Conservation (phyloP, 2,888 invertebrate species). For the Pterobdella sp. region DNA sequence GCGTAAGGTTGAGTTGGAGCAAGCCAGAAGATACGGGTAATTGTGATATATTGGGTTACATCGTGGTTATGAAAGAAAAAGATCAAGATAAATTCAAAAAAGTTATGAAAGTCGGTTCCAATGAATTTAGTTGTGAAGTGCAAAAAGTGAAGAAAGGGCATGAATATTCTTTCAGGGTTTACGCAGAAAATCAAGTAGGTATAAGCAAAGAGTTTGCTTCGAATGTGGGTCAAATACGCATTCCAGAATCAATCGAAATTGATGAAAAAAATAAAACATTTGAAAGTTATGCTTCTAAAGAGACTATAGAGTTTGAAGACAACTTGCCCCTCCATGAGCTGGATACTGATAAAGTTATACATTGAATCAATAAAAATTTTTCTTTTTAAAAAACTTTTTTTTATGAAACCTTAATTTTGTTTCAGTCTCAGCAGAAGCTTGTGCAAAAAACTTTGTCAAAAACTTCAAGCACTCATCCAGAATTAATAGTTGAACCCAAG, state of each 20-base stretch:
- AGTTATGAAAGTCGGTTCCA: slow-evolving; percentile 30
- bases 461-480: not conserved
- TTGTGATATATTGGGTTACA: slow-evolving; percentile 23
- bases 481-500: not conserved
- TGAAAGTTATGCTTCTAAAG: not conserved
- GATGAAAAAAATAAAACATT: not conserved
- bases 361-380: not conserved
- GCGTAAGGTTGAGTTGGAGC: slow-evolving; percentile 28
- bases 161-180: slow-evolving; percentile 35
- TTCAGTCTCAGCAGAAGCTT: too few species aligned
- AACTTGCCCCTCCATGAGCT: not conserved
- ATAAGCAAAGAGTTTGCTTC: slow-evolving; percentile 33
- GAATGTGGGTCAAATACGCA: slow-evolving; percentile 28
- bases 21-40: slow-evolving; percentile 28
- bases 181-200: slow-evolving; percentile 37
- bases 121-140: slow-evolving; percentile 21
- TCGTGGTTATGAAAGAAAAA: slow-evolving; percentile 33
- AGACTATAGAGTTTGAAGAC: not conserved
- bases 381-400: not conserved
- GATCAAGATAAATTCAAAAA: slow-evolving; percentile 36
- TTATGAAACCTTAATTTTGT: too few species aligned
- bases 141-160: slow-evolving; percentile 35
- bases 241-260: slow-evolving; percentile 27
- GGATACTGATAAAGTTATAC: not conserved
- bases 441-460: not conserved